Percentiles rank a stretch among this genome's conserved stretches.
Conservation (phyloP, 2,888 invertebrate genomes). For the Caenorhabditis angaria region DNA sequence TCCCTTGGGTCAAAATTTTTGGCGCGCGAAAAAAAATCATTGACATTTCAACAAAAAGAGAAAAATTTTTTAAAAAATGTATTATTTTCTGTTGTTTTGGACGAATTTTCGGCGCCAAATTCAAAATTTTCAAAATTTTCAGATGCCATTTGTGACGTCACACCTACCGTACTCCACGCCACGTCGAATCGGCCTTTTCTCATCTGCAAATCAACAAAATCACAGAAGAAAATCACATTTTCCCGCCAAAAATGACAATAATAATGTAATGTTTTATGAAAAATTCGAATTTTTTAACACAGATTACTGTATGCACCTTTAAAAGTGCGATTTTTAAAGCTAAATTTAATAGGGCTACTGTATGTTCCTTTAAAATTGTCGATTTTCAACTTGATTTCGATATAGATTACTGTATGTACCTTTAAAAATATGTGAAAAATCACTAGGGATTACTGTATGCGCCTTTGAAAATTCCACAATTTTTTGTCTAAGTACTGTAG, state of each 20-base stretch:
- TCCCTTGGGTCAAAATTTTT: slow-evolving; percentile 32
- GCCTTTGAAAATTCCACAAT: too few species aligned
- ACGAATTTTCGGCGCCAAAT: background rate
- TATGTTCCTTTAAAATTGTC: too few species aligned
- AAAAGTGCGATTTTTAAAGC: too few species aligned
- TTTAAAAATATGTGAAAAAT: too few species aligned
- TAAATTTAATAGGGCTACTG: too few species aligned
- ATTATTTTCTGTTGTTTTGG: background rate
- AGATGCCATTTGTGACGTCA: slow-evolving; percentile 45
- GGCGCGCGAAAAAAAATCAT: background rate
- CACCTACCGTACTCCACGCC: slow-evolving; percentile 41
- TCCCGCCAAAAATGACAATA: slow-evolving; percentile 22
- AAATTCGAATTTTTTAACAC: background rate
- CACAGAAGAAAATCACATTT: background rate
- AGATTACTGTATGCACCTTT: background rate
- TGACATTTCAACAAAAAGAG: background rate
- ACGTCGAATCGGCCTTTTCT: slow-evolving; percentile 33
- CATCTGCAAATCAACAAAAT: background rate
- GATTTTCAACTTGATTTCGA: too few species aligned
- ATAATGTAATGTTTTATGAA: slow-evolving; percentile 26
- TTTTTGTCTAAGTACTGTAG: too few species aligned
- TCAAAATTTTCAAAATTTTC: slow-evolving; percentile 6
- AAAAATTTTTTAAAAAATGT: slow-evolving; percentile 2
- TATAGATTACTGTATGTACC: too few species aligned
- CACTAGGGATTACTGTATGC: too few species aligned